Evolutionary conservation across 2,888 invertebrate genomes (phyloP).

Genomic region (Branchipolynoe longqiensis): DNA sequence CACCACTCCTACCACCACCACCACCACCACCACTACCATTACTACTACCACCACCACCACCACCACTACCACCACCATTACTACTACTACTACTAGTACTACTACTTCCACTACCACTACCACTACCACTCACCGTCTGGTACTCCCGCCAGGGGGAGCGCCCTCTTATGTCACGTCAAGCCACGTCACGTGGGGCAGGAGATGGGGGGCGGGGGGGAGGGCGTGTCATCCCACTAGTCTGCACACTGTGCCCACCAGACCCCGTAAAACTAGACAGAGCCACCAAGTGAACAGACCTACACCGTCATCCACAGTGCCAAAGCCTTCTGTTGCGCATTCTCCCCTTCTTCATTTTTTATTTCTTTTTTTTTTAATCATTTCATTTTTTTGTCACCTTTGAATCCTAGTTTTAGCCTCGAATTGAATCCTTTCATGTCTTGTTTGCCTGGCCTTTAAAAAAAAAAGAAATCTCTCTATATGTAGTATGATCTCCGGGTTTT

Average conservation of each 20-base stretch:
- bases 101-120: neutral
- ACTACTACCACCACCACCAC: slow-evolving; percentile 11
- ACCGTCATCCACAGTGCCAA: slow-evolving; percentile 13
- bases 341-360: no score
- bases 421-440: slow-evolving; percentile 41
- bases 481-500: no score
- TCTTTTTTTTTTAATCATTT: no score
- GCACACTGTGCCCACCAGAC: no score
- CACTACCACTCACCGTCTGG: neutral
- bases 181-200: no score
- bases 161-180: no score
- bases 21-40: neutral
- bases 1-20: neutral
- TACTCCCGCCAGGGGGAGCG: no score
- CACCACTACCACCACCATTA: neutral
- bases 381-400: slow-evolving; percentile 7
- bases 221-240: no score
- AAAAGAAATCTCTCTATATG: no score
- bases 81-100: no score
- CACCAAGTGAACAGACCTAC: slow-evolving; percentile 32
- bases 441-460: slow-evolving; percentile 17
- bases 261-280: no score
- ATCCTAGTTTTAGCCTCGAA: neutral
- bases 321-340: slow-evolving; percentile 52
- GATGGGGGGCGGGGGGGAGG: no score